phyloP scores from a whole-genome alignment of 2,888 invertebrate species.

The Lithosia quadra region DNA sequence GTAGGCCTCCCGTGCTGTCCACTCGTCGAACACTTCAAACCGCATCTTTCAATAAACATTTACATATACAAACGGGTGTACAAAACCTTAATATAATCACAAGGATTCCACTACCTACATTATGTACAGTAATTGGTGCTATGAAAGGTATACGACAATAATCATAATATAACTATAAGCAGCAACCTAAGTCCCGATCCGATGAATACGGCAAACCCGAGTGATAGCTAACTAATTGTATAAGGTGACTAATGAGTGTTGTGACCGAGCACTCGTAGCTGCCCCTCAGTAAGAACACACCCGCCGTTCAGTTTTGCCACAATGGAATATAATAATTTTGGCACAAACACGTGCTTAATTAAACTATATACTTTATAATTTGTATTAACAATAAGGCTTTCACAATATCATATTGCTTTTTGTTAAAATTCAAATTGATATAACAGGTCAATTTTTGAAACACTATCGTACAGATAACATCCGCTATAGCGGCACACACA shows the following conservation, averaged over 20 bases:
- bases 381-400: constrained; percentile 76
- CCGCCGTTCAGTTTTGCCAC: constrained; percentile 49
- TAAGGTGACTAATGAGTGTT: constrained; percentile 29
- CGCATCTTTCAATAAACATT: constrained; percentile 81
- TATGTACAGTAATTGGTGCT: constrained; percentile 80
- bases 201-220: constrained; percentile 14
- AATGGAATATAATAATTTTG: constrained; percentile 64
- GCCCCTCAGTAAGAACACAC: constrained; percentile 26
- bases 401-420: constrained; percentile 80
- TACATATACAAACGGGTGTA: constrained; percentile 84
- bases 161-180: constrained; percentile 39
- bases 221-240: constrained; percentile 29
- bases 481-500: constrained; percentile 71
- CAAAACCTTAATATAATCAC: constrained; percentile 78
- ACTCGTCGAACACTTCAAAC: constrained; percentile 69
- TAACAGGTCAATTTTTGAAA: constrained; percentile 49
- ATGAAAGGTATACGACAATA: constrained; percentile 49
- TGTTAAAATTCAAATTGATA: constrained; percentile 56
- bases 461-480: constrained; percentile 50
- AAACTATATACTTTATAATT: constrained; percentile 58
- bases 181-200: constrained; percentile 34
- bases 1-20: constrained; percentile 71
- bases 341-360: constrained; percentile 77
- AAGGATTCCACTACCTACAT: constrained; percentile 74
- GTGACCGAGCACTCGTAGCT: constrained; percentile 32